Evolutionary conservation across 2,888 invertebrate genomes (phyloP).

Genomic region (Spodoptera littoralis): DNA sequence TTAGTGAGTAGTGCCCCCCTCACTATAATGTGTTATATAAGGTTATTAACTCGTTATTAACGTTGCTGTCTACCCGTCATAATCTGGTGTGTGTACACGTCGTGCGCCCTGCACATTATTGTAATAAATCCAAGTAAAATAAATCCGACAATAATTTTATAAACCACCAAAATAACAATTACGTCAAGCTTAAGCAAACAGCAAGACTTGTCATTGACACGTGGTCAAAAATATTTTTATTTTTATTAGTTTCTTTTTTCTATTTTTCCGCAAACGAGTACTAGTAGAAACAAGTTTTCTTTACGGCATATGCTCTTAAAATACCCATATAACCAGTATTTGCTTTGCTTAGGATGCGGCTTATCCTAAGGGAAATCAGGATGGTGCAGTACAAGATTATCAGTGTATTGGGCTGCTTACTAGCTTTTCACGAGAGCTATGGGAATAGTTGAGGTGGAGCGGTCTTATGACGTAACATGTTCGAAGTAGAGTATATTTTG

Average conservation of each 20-base stretch:
- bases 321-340: constrained; percentile 18
- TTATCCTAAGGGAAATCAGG: constrained; percentile 42
- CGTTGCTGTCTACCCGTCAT: too few species aligned
- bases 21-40: too few species aligned
- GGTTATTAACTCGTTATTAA: too few species aligned
- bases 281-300: constrained; percentile 1
- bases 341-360: constrained; percentile 12
- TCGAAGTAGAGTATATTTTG: not conserved
- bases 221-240: too few species aligned
- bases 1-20: too few species aligned
- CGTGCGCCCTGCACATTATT: too few species aligned
- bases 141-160: too few species aligned
- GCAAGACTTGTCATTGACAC: too few species aligned
- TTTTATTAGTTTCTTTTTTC: not conserved
- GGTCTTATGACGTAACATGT: not conserved
- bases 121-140: too few species aligned
- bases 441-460: constrained; percentile 26
- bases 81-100: too few species aligned
- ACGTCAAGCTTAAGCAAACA: too few species aligned
- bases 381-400: constrained; percentile 41
- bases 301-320: constrained; percentile 5
- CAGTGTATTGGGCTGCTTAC: constrained; percentile 18
- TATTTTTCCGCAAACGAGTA: not conserved
- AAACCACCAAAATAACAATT: too few species aligned
- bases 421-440: constrained; percentile 26